Percentiles rank a stretch among this genome's conserved stretches.
Evolutionary conservation across 2,797 vertebrate species (phyloP).

Genomic region (Falco cherrug): DNA sequence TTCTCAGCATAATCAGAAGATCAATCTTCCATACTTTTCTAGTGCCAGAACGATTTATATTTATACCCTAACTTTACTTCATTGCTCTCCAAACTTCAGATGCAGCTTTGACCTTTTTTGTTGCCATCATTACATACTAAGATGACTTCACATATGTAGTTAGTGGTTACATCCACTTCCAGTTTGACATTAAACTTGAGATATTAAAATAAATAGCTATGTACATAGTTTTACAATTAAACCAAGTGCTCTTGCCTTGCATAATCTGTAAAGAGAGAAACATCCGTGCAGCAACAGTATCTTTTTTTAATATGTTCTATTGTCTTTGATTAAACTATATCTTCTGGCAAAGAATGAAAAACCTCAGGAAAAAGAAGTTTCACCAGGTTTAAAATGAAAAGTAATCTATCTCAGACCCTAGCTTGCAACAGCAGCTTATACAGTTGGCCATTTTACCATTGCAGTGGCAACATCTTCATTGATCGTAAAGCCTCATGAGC

Average conservation of each 20-base stretch:
- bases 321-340: background rate
- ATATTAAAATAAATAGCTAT: background rate
- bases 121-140: background rate
- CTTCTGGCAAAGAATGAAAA: background rate
- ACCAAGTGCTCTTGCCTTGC: background rate
- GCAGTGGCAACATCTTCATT: background rate
- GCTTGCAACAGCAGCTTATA: background rate
- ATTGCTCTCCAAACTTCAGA: background rate
- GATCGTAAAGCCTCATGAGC: background rate
- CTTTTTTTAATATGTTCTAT: background rate
- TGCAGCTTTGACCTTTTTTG: background rate
- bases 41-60: background rate
- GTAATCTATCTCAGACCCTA: background rate
- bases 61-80: background rate
- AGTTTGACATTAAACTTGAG: background rate
- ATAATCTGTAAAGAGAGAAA: background rate
- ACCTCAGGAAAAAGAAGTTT: background rate
- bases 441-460: background rate
- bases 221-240: background rate
- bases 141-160: background rate
- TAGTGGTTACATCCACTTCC: background rate
- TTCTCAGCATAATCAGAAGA: conserved; percentile 37
- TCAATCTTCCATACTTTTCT: background rate
- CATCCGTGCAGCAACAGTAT: background rate
- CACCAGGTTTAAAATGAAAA: background rate